Evolutionary conservation across 2,888 invertebrate species (phyloP), one percentile per base, ranked within the genome.

Genomic region (Trilocha varians): DNA sequence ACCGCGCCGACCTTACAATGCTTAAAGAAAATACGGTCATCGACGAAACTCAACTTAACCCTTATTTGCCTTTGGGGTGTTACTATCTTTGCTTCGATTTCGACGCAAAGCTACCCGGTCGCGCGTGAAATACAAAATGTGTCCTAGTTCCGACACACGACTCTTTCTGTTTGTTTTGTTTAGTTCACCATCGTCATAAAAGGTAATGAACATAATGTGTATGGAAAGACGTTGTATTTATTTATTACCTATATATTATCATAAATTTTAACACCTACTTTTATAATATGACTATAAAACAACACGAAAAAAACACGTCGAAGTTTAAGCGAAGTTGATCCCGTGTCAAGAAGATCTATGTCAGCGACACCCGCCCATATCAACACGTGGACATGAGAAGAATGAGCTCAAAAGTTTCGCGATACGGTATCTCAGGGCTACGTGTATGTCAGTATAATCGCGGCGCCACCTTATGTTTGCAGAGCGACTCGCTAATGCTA

Each of bases 101-200:
- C 70, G 73, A 73, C 72, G 77, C 67, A 79, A 79, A 79, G 76
- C 74, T 70, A 65, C 63, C 68, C 71, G 66, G 69, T 70, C 79
- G 77, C 79, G 78, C 78, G 78, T 79, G 76, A 78, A 83, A 85
- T 83, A 84, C 83, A 78, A 85, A 86, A 74, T 79, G 75, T 78
- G 87, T 71, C 85, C 79, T 69, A 76, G 78, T 86, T 85, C 77
- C 74, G 67, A 57, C 60, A 70, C 70, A 72, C 72, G 77, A 78
- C 73, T 78, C 78, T 62, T 69, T 64, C 61, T 78, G 76, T 82
- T 84, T 84, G 79, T 82, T 82, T 84, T 84, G 80, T 82, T 87
- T 84, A 85, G 80, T 80, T 62, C 67, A 63, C 56, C 59, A 59
- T 57, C 66, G 59, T 65, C 64, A 62, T 64, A 66, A 70, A 74